Percentiles rank a stretch among this genome's conserved stretches.
Evolutionary conservation across 1,140 invertebrate genomes (phyloP).

Genomic region (Arctopsyche grandis): DNA sequence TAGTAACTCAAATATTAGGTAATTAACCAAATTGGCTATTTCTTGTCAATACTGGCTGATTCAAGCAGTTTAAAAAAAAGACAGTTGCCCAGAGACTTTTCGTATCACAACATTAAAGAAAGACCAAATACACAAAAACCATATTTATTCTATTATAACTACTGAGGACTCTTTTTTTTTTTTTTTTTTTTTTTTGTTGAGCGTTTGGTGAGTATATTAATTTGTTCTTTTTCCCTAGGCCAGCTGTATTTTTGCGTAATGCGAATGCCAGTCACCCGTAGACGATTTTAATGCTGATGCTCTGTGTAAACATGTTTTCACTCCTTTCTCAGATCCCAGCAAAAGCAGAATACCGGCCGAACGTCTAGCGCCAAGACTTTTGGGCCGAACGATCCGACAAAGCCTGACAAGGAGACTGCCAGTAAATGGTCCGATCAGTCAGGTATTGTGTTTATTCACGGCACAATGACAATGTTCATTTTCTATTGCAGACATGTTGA

Average conservation of each 20-base stretch:
- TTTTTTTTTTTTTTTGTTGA: no score
- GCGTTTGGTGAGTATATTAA: slow-evolving; percentile 21
- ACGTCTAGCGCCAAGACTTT: slow-evolving; percentile 40
- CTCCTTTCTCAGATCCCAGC: slow-evolving; percentile 52
- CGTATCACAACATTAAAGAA: no score
- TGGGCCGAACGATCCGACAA: slow-evolving; percentile 37
- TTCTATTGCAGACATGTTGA: slow-evolving; percentile 33
- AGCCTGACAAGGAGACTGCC: slow-evolving; percentile 47
- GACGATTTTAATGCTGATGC: slow-evolving; percentile 29
- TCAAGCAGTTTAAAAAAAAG: no score
- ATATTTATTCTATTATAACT: no score
- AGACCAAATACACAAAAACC: no score
- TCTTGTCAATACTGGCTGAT: no score
- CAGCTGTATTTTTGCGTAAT: neutral
- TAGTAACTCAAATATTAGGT: no score
- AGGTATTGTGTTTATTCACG: slow-evolving; percentile 47
- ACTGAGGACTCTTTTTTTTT: no score
- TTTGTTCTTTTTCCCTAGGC: slow-evolving; percentile 1
- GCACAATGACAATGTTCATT: slow-evolving; percentile 21
- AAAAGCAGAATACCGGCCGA: slow-evolving; percentile 39
- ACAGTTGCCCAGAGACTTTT: no score
- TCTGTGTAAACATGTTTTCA: slow-evolving; percentile 45
- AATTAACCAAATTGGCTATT: no score
- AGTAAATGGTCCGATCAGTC: slow-evolving; percentile 52
- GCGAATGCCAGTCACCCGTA: slow-evolving; percentile 20